These are phyloP conservation scores for Neolamprologus falcicula DNA, from an alignment of 2,113 vertebrate species.

Conservation along the genomic window DNA sequence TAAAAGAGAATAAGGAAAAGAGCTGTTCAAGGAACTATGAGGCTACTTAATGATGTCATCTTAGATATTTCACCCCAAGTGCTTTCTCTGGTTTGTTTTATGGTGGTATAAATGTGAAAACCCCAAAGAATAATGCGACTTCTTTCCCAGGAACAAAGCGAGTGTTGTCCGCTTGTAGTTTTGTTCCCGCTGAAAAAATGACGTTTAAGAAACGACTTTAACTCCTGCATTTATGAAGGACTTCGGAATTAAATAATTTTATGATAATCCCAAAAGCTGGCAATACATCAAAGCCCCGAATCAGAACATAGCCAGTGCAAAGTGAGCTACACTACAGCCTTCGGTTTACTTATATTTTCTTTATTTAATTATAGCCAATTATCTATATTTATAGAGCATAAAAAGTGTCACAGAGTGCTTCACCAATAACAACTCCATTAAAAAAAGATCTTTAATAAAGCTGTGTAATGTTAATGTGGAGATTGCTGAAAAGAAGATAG, in stretches of 20 bases:
- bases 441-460: background rate
- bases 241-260: background rate
- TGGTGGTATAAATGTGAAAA: background rate
- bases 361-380: background rate
- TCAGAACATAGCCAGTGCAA: background rate
- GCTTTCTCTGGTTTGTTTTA: background rate
- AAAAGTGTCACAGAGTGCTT: background rate
- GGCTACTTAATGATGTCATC: background rate
- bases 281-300: background rate
- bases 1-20: background rate
- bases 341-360: background rate
- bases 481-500: fast-evolving
- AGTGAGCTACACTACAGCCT: background rate
- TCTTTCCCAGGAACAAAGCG: background rate
- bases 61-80: background rate
- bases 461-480: background rate
- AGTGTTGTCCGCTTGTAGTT: background rate
- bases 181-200: background rate
- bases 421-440: background rate
- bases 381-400: background rate
- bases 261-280: background rate
- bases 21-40: background rate
- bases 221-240: background rate
- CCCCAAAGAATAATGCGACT: fast-evolving
- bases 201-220: fast-evolving